Base-by-base conservation (phyloP, 2,113 vertebrate species). In the Gymnobelideus leadbeateri region DNA sequence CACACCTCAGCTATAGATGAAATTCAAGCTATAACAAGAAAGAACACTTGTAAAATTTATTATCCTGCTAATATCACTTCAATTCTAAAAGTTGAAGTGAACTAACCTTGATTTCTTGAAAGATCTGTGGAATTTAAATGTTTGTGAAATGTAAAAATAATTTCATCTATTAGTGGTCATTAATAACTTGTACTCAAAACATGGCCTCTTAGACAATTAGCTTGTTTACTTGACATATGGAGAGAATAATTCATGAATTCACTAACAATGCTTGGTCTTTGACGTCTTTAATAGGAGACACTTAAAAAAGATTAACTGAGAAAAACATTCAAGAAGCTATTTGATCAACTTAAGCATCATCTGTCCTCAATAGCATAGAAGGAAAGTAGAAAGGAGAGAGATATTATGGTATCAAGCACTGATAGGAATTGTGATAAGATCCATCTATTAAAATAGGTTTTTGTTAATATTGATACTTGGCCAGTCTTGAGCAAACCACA, bases 391-490 rank as follows among this genome's bases (percentile, higher is more conserved):
- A 84, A 84, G n/a, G 19, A 31, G 24, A 50, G 47, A 90, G 47
- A 43, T 3, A 89, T 31, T 92, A 25, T 77, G 26, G 3, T 55
- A 61, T 23, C 19, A 95, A 61, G 46, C 49, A 55, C 92, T 51
- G n/a, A 90, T 94, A 89, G 49, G 91, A 14, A n/a, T 51, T 92
- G 54, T 51, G 93, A 89, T 51, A 49, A 90, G 26, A 28, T 14
- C 55, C 31, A 77, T 91, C 54, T 68, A 21, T 91, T 91, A 92
- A 55, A 51, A 91, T 9, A 57, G 50, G n/a, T 6, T 37, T 77
- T 19, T 89, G 46, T 47, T 93, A 95, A 91, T 46, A 89, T 51
- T 93, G 47, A 37, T 52, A 90, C 37, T 77, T 94, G n/a, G 92
- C 89, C 91, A 3, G 14, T 90, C 43, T 90, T n/a, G 49, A 93